Base-by-base conservation (phyloP, 2,113 vertebrate genomes). In the Cygnus buccinator region DNA sequence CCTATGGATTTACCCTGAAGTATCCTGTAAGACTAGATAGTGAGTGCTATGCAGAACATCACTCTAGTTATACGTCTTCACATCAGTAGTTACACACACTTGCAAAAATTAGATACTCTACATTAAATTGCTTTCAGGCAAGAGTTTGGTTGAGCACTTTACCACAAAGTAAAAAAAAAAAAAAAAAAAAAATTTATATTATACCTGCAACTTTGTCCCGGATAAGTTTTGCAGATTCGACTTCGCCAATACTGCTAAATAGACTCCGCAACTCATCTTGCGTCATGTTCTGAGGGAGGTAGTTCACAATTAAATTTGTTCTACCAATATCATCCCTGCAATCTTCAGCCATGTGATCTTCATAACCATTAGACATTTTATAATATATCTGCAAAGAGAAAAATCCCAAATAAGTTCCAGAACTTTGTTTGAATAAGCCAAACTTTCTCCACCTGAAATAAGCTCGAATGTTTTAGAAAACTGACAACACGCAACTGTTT, bases 291-390 rank as follows among this genome's bases (percentile, higher is more conserved):
- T 99, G 99, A 82, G 99, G 99, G 97, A 99, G 98, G 98, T 99
- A 99, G 98, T 99, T 99, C 87, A 99, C 99, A 58, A 99, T 99
- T 90, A 99, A 97, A 97, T 99, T 99, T 77, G 99, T 99, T 98
- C 99, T 99, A 93, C 98, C 98, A 21, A 98, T 98, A 86, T 98
- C 98, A 33, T 99, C 99, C 95, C 99, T 99, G 95, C 97, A 98
- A 94, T 99, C 99, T 90, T 99, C 99, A 85, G 98, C 99, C 99
- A 99, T 99, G 98, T 99, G 99, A 97, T 99, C 99, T 98, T 99
- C 99, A 98, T 99, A 99, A 99, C 99, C 99, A 98, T 99, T 99
- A 95, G 99, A 99, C 99, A 99, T 99, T 97, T 98, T 98, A 97
- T 97, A 98, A 92, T 98, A 97, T 97, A 98, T 98, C 99, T 99